A percentile compares a stretch with the other conserved stretches of the same genome.
phyloP scores from a whole-genome alignment of 2,888 invertebrate genomes.

The Protonemura montana region DNA sequence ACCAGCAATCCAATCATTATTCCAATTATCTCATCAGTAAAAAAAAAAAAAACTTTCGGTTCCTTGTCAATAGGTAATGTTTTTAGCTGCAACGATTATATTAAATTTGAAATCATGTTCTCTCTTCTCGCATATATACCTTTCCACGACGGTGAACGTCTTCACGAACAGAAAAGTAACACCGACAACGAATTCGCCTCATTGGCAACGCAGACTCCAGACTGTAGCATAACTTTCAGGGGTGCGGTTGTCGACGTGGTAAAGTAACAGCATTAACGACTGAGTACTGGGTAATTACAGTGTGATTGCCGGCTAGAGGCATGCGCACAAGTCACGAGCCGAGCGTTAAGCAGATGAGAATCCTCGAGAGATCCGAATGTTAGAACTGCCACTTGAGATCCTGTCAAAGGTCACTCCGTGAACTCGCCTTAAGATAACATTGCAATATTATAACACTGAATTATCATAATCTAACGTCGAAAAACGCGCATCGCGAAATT shows the following conservation, averaged over 20 bases:
- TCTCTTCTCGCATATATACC: neutral
- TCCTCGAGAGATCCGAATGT: neutral
- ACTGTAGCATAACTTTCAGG: neutral
- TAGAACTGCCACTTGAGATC: neutral
- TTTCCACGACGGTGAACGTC: neutral
- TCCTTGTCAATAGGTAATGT: neutral
- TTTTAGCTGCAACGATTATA: neutral
- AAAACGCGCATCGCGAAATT: neutral
- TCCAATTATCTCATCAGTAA: neutral
- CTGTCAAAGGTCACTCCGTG: conserved; percentile 23
- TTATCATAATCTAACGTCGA: neutral
- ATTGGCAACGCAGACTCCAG: too few species aligned
- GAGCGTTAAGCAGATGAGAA: conserved; percentile 16
- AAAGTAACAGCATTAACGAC: conserved; percentile 37
- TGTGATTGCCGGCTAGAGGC: conserved; percentile 24
- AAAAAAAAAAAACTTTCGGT: neutral
- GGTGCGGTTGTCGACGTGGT: conserved; percentile 30
- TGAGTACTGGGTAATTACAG: conserved; percentile 37
- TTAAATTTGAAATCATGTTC: neutral
- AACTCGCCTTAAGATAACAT: conserved; percentile 19
- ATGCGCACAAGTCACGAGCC: conserved; percentile 35
- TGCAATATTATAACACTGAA: conserved; percentile 23
- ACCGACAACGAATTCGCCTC: too few species aligned
- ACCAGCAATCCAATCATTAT: neutral
- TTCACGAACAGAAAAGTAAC: too few species aligned